phyloP scores from a whole-genome alignment of 2,797 vertebrate species.

The Poeciliopsis infans region DNA sequence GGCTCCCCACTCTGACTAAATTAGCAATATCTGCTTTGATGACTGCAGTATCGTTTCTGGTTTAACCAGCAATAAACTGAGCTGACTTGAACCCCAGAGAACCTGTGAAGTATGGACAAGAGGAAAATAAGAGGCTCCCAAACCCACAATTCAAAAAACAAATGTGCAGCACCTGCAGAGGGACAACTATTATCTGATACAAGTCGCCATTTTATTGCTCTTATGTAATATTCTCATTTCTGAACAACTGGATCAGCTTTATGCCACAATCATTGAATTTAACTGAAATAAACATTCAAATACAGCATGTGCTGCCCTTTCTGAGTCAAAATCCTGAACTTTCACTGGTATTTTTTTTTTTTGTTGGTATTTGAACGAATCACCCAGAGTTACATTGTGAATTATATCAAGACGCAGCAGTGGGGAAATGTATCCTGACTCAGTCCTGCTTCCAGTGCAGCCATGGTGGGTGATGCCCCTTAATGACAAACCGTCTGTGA shows the following conservation, averaged over 20 bases:
- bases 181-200: background rate
- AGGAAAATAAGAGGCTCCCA: background rate
- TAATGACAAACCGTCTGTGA: constrained; percentile 30
- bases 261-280: background rate
- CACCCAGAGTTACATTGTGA: background rate
- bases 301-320: background rate
- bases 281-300: background rate
- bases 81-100: background rate
- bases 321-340: background rate
- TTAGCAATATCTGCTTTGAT: background rate
- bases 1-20: background rate
- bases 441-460: background rate
- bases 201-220: background rate
- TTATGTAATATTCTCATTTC: background rate
- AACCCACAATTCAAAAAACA: background rate
- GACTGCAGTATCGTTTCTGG: background rate
- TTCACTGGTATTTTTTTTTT: background rate
- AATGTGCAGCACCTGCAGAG: background rate
- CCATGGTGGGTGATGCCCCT: constrained; percentile 38
- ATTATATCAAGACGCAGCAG: background rate
- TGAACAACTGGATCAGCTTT: background rate
- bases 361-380: background rate
- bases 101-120: background rate
- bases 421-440: background rate
- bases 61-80: background rate